Evolutionary conservation across 2,888 invertebrate genomes (phyloP).

Genomic region (Pterobdella sp.): DNA sequence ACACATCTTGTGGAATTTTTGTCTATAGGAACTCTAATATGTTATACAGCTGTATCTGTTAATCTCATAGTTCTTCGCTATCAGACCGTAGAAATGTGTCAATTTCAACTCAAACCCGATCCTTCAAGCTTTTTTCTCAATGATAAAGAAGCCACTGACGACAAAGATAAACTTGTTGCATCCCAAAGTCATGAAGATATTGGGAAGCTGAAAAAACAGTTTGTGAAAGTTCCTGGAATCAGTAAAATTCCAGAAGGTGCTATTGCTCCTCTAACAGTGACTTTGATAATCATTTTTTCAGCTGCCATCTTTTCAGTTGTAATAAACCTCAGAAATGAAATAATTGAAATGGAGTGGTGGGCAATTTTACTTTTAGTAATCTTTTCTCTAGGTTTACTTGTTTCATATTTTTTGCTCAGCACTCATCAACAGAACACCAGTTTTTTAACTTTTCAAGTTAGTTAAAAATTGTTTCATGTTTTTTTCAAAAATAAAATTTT

Average conservation of each 20-base stretch:
- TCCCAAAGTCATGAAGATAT: conserved; percentile 54
- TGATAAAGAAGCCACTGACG: conserved; percentile 18
- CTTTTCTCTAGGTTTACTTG: conserved; percentile 42
- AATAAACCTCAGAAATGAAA: conserved; percentile 58
- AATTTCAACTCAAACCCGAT: conserved; percentile 47
- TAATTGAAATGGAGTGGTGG: conserved; percentile 62
- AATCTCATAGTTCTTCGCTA: conserved; percentile 79
- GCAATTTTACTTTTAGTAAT: conserved; percentile 56
- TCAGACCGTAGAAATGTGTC: conserved; percentile 51
- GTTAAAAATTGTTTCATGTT: too few relatives aligned
- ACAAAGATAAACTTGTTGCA: conserved; percentile 40
- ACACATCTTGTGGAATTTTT: conserved; percentile 85
- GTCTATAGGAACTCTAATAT: conserved; percentile 61
- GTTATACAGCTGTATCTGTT: conserved; percentile 82
- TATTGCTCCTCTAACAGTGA: conserved; percentile 61
- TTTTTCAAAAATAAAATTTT: not conserved
- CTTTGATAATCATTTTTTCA: conserved; percentile 58
- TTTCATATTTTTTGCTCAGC: conserved; percentile 46
- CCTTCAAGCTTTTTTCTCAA: not conserved
- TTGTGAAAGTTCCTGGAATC: conserved; percentile 67
- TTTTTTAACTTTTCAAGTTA: conserved; percentile 49
- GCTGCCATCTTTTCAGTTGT: conserved; percentile 51
- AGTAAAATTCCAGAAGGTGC: conserved; percentile 55
- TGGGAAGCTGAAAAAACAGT: conserved; percentile 65
- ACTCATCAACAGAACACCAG: conserved; percentile 50